Evolutionary conservation across 2,113 vertebrate genomes (phyloP).

Genomic region (Oreocharis arfaki): DNA sequence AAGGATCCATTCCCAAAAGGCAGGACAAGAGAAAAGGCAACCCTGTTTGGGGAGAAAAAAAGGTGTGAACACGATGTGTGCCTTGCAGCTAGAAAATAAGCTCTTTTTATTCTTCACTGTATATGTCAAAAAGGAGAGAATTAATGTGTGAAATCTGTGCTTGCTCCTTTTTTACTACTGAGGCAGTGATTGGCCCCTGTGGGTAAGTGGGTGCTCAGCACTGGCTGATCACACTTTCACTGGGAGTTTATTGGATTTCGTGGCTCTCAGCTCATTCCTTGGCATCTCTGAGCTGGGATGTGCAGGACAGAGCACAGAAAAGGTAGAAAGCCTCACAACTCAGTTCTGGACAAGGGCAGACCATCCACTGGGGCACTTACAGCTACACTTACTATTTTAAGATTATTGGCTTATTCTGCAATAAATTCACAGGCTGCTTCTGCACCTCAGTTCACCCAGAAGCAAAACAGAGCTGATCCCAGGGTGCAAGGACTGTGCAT

Average conservation of each 20-base stretch:
- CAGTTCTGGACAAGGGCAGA: neutral
- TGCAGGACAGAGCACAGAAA: neutral
- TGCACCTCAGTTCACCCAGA: neutral
- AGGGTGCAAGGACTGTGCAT: neutral
- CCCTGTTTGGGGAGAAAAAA: neutral
- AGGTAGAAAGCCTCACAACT: neutral
- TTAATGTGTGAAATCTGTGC: neutral
- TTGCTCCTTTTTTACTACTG: neutral
- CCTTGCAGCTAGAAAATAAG: neutral
- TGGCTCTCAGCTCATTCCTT: neutral
- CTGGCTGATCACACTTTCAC: neutral
- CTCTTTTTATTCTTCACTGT: fast-evolving
- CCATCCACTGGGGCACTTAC: neutral
- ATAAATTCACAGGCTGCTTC: neutral
- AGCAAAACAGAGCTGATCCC: neutral
- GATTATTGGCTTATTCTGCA: neutral
- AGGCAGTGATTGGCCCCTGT: neutral
- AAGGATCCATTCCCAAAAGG: neutral
- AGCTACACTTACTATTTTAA: neutral
- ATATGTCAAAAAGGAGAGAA: neutral
- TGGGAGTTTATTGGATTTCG: neutral
- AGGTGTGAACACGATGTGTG: neutral
- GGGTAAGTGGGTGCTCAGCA: neutral
- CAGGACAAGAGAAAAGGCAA: neutral
- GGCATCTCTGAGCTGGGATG: neutral